Evolutionary conservation across 2,797 vertebrate species (phyloP).

Genomic region (Epinephelus coioides): DNA sequence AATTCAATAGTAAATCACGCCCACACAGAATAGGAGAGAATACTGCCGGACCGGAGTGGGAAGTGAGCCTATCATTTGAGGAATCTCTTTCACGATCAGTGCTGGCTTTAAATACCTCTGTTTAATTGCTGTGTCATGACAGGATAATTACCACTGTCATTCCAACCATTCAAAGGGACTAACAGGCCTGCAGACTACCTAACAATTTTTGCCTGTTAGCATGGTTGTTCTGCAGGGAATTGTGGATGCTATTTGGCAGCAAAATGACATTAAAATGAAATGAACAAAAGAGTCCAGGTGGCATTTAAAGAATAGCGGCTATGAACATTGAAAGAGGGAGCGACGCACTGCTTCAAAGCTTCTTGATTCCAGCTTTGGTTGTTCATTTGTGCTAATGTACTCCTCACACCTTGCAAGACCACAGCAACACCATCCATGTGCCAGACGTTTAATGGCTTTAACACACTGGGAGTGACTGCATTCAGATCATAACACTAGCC

Average conservation of each 20-base stretch:
- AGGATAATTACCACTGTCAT: constrained; percentile 66
- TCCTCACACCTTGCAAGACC: constrained; percentile 32
- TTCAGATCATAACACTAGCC: not conserved
- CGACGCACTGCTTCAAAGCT: not conserved
- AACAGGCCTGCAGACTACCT: constrained; percentile 29
- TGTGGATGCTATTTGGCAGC: constrained; percentile 12
- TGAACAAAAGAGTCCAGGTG: not conserved
- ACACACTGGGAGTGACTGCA: not conserved
- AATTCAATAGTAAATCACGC: constrained; percentile 58
- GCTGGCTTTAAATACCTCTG: constrained; percentile 69
- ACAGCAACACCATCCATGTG: constrained; percentile 36
- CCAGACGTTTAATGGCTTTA: constrained; percentile 24
- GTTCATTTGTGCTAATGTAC: constrained; percentile 42
- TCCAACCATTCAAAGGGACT: constrained; percentile 46
- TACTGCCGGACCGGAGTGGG: constrained; percentile 55
- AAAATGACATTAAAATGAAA: constrained; percentile 25
- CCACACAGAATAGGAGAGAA: constrained; percentile 50
- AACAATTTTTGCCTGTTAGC: constrained; percentile 26
- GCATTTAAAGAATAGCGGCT: not conserved
- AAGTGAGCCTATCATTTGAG: constrained; percentile 67
- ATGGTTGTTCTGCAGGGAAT: constrained; percentile 9
- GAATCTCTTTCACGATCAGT: constrained; percentile 48
- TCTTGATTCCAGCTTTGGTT: constrained; percentile 31
- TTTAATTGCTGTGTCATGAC: constrained; percentile 75
- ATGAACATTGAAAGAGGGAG: constrained; percentile 4